A percentile compares a stretch with the other conserved stretches of the same genome.
These are phyloP conservation scores for Orcinus orca DNA, from an alignment of 2,113 vertebrate genomes.

Conservation along the genomic window DNA sequence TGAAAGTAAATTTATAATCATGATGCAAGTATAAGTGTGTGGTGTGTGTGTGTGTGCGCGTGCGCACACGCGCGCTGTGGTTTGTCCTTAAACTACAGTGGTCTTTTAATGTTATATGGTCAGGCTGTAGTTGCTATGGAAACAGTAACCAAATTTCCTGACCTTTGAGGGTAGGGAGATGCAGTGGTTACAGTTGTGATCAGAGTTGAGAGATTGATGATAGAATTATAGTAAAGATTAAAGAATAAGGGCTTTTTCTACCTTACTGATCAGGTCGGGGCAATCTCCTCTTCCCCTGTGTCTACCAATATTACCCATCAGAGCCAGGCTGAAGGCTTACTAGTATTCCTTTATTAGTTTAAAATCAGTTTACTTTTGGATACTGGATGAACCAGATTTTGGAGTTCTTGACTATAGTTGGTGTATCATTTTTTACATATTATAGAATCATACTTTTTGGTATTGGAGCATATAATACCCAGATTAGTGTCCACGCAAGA, in stretches of 20 bases:
- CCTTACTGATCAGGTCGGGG: not conserved
- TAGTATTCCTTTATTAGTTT: not conserved
- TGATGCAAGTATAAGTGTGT: not conserved
- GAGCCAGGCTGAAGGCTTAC: not conserved
- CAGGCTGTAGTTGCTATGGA: slow-evolving; percentile 45
- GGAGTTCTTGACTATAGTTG: not conserved
- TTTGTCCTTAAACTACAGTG: not conserved
- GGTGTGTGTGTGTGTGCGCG: not conserved
- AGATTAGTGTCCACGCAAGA: not conserved
- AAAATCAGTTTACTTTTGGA: slow-evolving; percentile 3
- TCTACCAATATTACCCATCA: not conserved
- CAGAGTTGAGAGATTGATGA: not conserved
- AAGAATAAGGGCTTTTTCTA: not conserved
- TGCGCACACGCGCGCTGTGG: fast-evolving
- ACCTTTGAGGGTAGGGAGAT: not conserved
- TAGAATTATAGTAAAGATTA: not conserved
- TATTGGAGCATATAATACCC: not conserved
- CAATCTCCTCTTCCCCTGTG: not conserved
- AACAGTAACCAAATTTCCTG: slow-evolving; percentile 7
- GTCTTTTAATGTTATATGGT: slow-evolving; percentile 25
- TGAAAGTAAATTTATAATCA: slow-evolving; percentile 27
- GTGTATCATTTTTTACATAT: not conserved
- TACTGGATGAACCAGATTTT: not conserved
- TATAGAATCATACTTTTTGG: not conserved
- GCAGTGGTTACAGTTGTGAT: not conserved